phyloP scores from a whole-genome alignment of 2,113 vertebrate genomes.

The Camelus bactrianus region DNA sequence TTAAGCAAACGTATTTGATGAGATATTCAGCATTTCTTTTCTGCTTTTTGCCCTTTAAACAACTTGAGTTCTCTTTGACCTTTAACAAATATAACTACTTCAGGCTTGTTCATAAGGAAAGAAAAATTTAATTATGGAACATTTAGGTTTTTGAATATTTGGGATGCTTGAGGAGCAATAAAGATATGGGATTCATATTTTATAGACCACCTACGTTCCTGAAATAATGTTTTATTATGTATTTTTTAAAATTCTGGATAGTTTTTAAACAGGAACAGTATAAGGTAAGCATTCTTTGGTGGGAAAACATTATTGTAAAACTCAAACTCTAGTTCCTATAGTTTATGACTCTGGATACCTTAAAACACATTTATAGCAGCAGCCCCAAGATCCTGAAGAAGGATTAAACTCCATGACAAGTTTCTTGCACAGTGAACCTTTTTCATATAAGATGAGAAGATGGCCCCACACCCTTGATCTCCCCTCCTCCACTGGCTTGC shows the following conservation, averaged over 20 bases:
- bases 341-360: not conserved
- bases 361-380: not conserved
- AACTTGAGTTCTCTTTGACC: conserved; percentile 33
- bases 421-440: not conserved
- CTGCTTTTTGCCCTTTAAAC: conserved; percentile 68
- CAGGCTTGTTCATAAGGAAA: not conserved
- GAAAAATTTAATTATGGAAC: conserved; percentile 56
- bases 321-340: not conserved
- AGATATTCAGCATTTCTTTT: conserved; percentile 53
- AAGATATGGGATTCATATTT: not conserved
- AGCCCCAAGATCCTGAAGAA: not conserved
- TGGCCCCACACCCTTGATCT: not conserved
- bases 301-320: not conserved
- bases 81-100: conserved; percentile 65
- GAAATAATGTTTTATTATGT: conserved; percentile 13
- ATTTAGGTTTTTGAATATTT: conserved; percentile 25
- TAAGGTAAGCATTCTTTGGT: not conserved
- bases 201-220: not conserved
- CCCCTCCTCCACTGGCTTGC: not conserved
- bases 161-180: not conserved
- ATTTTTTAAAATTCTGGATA: not conserved
- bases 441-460: not conserved
- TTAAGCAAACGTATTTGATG: conserved; percentile 71
- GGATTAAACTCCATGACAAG: not conserved
- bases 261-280: not conserved